Evolutionary conservation across 2,888 invertebrate species (phyloP).

Genomic region (Agrotis segetum): DNA sequence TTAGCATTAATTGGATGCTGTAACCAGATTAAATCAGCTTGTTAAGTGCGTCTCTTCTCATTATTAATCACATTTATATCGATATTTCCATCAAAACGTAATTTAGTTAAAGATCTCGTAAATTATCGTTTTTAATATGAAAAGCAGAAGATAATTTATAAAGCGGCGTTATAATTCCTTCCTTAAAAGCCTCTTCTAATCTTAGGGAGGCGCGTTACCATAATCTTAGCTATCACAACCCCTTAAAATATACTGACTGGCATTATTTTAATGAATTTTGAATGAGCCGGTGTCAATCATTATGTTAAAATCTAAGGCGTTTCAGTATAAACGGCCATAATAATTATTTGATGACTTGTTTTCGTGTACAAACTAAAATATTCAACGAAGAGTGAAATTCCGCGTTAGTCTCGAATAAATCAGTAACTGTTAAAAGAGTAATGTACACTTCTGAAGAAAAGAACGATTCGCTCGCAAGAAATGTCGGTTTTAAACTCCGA

Average conservation of each 20-base stretch:
- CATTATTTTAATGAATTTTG: slow-evolving; percentile 57
- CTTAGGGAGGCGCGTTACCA: slow-evolving; percentile 50
- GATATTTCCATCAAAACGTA: slow-evolving; percentile 19
- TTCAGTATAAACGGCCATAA: slow-evolving; percentile 23
- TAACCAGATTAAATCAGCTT: slow-evolving; percentile 43
- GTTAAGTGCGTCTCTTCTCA: slow-evolving; percentile 22
- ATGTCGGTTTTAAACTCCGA: slow-evolving; percentile 39
- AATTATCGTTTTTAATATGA: slow-evolving; percentile 46
- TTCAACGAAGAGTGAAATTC: not conserved
- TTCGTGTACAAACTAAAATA: slow-evolving; percentile 8
- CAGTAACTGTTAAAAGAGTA: slow-evolving; percentile 13
- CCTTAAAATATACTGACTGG: slow-evolving; percentile 53
- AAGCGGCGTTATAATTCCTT: slow-evolving; percentile 38
- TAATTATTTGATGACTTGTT: slow-evolving; percentile 8
- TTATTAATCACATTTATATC: slow-evolving; percentile 11
- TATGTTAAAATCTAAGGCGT: slow-evolving; percentile 24
- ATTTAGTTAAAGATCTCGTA: slow-evolving; percentile 43
- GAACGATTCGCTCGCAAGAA: slow-evolving; percentile 29
- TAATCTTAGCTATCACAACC: slow-evolving; percentile 56
- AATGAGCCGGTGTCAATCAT: slow-evolving; percentile 50
- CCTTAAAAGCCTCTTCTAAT: slow-evolving; percentile 50
- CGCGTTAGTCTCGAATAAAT: slow-evolving; percentile 20
- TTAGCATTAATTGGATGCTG: slow-evolving; percentile 34
- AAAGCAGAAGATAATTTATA: slow-evolving; percentile 50
- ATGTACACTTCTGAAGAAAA: slow-evolving; percentile 29